These are phyloP conservation scores for Heteronetta atricapilla DNA, from an alignment of 2,113 vertebrate species.

Conservation along the genomic window DNA sequence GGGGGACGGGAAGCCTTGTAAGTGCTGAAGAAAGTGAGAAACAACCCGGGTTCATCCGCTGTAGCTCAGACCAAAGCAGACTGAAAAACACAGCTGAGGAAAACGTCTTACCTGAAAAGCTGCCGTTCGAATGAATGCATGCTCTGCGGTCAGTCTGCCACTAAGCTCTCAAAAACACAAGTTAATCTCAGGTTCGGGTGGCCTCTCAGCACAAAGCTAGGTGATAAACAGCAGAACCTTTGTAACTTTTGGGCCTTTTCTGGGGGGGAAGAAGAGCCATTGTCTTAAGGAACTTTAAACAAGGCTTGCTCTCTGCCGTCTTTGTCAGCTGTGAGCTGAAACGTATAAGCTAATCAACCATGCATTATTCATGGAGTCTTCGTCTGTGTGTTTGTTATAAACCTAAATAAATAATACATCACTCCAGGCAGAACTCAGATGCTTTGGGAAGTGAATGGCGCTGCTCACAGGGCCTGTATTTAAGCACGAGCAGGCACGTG, in stretches of 20 bases:
- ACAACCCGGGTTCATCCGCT: background rate
- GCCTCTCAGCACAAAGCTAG: background rate
- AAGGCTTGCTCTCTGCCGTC: background rate
- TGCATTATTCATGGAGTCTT: conserved; percentile 43
- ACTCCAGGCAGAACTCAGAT: background rate
- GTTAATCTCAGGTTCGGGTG: background rate
- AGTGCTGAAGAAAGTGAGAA: background rate
- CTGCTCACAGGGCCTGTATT: background rate
- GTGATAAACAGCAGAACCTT: background rate
- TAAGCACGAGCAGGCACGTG: background rate
- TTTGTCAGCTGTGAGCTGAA: background rate
- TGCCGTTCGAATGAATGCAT: background rate
- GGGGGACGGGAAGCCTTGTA: background rate
- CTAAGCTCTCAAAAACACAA: background rate
- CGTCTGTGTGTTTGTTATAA: conserved; percentile 10
- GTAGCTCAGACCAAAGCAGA: background rate
- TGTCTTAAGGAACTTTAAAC: conserved; percentile 12
- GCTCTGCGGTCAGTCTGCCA: background rate
- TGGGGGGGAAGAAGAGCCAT: background rate
- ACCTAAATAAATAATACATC: conserved; percentile 49
- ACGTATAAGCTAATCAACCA: background rate
- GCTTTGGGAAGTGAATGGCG: background rate
- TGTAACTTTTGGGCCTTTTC: background rate
- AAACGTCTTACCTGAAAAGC: background rate
- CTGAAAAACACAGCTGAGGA: background rate